Evolutionary conservation across 2,888 invertebrate genomes (phyloP), one percentile per base, ranked within the genome.

Genomic region (Sinelater perroti): DNA sequence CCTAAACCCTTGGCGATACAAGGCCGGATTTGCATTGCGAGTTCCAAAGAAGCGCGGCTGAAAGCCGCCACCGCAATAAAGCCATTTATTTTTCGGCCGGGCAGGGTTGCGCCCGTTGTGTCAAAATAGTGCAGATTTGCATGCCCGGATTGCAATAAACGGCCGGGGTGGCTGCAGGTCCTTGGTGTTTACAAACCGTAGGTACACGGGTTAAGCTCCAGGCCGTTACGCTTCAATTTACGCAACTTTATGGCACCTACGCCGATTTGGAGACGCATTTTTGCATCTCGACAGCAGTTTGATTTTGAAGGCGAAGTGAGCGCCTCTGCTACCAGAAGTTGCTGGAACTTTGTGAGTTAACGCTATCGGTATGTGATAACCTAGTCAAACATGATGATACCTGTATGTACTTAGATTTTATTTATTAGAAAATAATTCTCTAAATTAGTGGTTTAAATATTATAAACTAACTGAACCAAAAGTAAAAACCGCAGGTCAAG

Each of bases 51-150:
- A 26, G 8, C 8, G 26, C 26, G 18, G 18, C 14, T 26, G 42
- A 42, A 42, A 26, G 8, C 14, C 8, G 16, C 26, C 26, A 14
- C 13, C 46, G 67, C 63, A 65, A 66, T 69, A 69, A 69, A 69
- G 56, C 65, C 51, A 65, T 67, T 66, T 67, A 63, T 65, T 57
- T 67, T 59, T 55, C 52, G 64, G 40, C 33, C 40, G 56, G 36
- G 35, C 18, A 51, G 60, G 63, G 60, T 61, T 62, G 28, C 56
- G 44, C 52, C 45, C 61, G 53, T 55, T 61, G 14, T 62, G 35
- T 51, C 42, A 45, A 51, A 50, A 55, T 55, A 49, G 42, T 17
- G 18, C 51, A 13, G 30, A 55, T 60, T 56, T 62, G 53, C 56
- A 56, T 55, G 46, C 40, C 33, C 36, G 30, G 58, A 58, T 56